Conservation (phyloP, 1,140 invertebrate genomes). For the Physella acuta region DNA sequence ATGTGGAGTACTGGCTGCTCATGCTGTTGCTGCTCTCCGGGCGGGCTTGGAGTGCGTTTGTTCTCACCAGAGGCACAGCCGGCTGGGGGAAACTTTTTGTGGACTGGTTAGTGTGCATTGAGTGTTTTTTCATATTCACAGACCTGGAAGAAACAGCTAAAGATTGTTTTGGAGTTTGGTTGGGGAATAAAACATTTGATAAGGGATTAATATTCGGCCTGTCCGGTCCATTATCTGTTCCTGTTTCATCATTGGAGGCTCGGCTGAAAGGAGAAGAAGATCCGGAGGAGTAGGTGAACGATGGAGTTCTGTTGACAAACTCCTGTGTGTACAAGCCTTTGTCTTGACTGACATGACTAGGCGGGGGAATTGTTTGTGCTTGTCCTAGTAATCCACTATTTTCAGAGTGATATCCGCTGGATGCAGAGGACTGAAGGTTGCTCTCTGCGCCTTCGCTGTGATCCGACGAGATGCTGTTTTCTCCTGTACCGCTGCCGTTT, state of each 20-base stretch:
- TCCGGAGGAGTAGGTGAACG: constrained; percentile 25
- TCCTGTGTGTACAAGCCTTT: constrained; percentile 30
- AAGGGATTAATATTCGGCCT: not conserved
- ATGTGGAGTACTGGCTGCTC: constrained; percentile 50
- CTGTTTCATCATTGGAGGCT: constrained; percentile 23
- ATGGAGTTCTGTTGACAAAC: constrained; percentile 34
- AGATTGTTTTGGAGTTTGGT: not conserved
- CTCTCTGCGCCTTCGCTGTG: constrained; percentile 38
- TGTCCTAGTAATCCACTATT: constrained; percentile 1
- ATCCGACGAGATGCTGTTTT: constrained; percentile 37
- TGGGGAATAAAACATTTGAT: constrained; percentile 17
- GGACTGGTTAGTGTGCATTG: not conserved
- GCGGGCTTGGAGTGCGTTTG: constrained; percentile 38
- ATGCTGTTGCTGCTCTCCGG: constrained; percentile 49
- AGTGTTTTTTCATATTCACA: not conserved
- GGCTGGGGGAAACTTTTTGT: not conserved
- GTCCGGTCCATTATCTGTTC: not conserved
- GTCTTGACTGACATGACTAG: constrained; percentile 10
- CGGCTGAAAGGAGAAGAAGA: constrained; percentile 28
- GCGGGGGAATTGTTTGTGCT: not conserved
- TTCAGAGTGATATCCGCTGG: constrained; percentile 38
- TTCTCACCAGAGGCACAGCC: constrained; percentile 27
- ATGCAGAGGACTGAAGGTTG: constrained; percentile 34
- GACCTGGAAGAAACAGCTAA: not conserved
- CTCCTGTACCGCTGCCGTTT: constrained; percentile 29